Percentiles rank a stretch among this genome's conserved stretches.
Evolutionary conservation across 2,888 invertebrate species (phyloP).

Genomic region (Barypeithes pellucidus): DNA sequence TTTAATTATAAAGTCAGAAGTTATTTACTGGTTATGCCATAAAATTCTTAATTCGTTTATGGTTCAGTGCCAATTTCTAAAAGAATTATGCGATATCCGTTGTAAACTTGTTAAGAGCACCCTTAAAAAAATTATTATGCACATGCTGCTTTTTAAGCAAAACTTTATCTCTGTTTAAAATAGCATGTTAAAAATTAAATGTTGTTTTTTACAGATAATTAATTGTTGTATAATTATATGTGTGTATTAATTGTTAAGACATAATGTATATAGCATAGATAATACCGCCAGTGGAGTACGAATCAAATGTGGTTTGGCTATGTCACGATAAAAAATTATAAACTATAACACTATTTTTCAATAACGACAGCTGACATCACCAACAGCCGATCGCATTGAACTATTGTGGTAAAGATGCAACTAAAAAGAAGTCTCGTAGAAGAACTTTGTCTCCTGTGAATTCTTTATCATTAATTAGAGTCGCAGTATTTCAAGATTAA

Average conservation of each 20-base stretch:
- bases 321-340: background rate
- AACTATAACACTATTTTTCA: background rate
- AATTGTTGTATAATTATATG: constrained; percentile 16
- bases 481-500: no score
- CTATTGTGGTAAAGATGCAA: no score
- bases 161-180: constrained; percentile 6
- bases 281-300: constrained; percentile 1
- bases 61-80: constrained; percentile 10
- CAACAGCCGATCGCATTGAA: no score
- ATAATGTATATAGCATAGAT: constrained; percentile 6
- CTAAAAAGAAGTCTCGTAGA: no score
- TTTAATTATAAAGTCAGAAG: background rate
- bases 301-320: background rate
- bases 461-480: no score
- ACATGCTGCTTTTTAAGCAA: background rate
- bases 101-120: constrained; percentile 10
- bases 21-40: background rate
- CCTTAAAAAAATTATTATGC: background rate
- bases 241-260: constrained; percentile 21
- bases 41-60: background rate
- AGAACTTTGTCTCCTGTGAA: no score
- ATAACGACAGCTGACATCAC: no score
- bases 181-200: constrained; percentile 10
- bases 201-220: constrained; percentile 22
- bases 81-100: constrained; percentile 14